Conservation (phyloP, 2,888 invertebrate genomes). For the Rhaphigaster nebulosa region DNA sequence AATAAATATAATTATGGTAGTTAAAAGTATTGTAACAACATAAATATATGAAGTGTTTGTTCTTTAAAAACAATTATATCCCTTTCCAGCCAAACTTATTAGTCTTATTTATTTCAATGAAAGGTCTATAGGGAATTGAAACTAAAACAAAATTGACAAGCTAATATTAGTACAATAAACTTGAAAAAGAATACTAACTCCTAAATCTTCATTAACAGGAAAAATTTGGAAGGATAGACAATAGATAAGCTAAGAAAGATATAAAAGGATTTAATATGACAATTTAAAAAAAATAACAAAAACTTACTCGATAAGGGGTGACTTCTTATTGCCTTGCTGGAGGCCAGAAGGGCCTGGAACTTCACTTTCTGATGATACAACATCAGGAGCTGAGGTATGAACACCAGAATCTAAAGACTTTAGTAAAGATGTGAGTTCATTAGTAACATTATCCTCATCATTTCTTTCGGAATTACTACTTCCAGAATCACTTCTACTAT, state of each 20-base stretch:
- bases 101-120: background rate
- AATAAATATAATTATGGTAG: too few relatives aligned
- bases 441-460: background rate
- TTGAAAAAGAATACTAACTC: too few relatives aligned
- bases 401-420: background rate
- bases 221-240: background rate
- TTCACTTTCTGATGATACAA: background rate
- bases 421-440: background rate
- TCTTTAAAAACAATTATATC: too few relatives aligned
- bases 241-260: background rate
- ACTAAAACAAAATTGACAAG: too few relatives aligned
- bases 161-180: too few relatives aligned
- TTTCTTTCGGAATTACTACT: background rate
- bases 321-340: background rate
- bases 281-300: constrained; percentile 64
- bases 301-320: constrained; percentile 67
- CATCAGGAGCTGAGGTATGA: background rate
- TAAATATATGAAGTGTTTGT: too few relatives aligned
- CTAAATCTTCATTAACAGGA: background rate
- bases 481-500: background rate
- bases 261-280: background rate
- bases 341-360: constrained; percentile 28
- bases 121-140: too few relatives aligned
- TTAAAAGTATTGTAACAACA: too few relatives aligned
- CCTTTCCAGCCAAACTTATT: background rate